Evolutionary conservation across 2,113 vertebrate species (phyloP).

Genomic region (Fulmarus glacialis): DNA sequence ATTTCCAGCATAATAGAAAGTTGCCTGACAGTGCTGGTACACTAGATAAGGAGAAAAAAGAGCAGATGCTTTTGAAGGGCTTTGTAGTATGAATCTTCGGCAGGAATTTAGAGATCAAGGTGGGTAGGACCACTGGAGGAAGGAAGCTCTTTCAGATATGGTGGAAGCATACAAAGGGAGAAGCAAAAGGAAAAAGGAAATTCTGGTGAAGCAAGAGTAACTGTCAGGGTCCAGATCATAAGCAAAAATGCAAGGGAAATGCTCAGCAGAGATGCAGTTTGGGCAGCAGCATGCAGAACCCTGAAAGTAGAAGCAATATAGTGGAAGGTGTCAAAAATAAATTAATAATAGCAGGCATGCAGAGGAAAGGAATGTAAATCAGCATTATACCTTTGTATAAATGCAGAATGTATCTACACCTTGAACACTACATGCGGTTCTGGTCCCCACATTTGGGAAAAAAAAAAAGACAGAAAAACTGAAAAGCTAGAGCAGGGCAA

Average conservation of each 20-base stretch:
- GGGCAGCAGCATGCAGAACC: not conserved
- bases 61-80: slow-evolving; percentile 45
- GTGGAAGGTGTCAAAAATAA: not conserved
- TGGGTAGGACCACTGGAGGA: not conserved
- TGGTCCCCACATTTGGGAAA: not conserved
- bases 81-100: slow-evolving; percentile 1
- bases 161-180: not conserved
- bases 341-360: not conserved
- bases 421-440: not conserved
- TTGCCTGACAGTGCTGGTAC: slow-evolving; percentile 39
- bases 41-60: slow-evolving; percentile 9
- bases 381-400: not conserved
- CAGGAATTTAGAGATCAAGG: slow-evolving; percentile 54
- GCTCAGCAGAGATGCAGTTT: not conserved
- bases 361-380: not conserved
- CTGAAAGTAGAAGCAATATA: not conserved
- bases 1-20: slow-evolving; percentile 48
- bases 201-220: not conserved
- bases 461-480: not conserved
- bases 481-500: not conserved
- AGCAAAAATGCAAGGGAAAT: not conserved
- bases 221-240: not conserved
- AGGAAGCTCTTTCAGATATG: slow-evolving; percentile 14
- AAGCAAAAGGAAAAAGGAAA: slow-evolving; percentile 20
- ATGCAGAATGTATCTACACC: not conserved